These are phyloP conservation scores for Rhagoletis pomonella DNA, from an alignment of 1,140 invertebrate species.

Conservation along the genomic window DNA sequence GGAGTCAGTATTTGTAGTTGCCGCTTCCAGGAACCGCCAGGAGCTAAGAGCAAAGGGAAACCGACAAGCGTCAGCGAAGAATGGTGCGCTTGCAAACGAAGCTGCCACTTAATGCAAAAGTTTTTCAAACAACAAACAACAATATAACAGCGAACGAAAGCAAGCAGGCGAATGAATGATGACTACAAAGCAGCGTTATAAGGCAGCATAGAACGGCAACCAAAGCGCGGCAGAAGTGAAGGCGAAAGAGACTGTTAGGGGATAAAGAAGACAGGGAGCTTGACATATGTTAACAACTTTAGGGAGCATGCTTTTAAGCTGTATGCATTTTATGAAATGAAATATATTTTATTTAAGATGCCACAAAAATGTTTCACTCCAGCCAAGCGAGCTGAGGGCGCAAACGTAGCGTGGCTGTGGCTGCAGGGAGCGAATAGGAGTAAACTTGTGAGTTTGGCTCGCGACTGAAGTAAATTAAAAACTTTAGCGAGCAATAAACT, in stretches of 20 bases:
- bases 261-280: not conserved
- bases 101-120: conserved; percentile 23
- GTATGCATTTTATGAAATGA: not conserved
- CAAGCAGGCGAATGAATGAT: conserved; percentile 13
- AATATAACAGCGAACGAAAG: too few species aligned
- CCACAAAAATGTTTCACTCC: not conserved
- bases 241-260: not conserved
- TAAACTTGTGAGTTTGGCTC: too few species aligned
- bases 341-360: conserved; percentile 22
- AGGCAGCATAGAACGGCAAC: not conserved
- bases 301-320: not conserved
- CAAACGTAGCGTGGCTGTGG: not conserved
- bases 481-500: not conserved
- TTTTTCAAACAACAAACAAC: not conserved
- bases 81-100: not conserved
- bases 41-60: not conserved
- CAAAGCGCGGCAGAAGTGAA: not conserved
- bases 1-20: not conserved
- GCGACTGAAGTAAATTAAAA: not conserved
- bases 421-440: not conserved
- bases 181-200: not conserved
- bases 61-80: not conserved
- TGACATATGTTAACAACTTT: not conserved
- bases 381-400: not conserved
- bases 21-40: not conserved